Base-by-base conservation (phyloP, 2,113 vertebrate species). In the Notarius lentiginosus region DNA sequence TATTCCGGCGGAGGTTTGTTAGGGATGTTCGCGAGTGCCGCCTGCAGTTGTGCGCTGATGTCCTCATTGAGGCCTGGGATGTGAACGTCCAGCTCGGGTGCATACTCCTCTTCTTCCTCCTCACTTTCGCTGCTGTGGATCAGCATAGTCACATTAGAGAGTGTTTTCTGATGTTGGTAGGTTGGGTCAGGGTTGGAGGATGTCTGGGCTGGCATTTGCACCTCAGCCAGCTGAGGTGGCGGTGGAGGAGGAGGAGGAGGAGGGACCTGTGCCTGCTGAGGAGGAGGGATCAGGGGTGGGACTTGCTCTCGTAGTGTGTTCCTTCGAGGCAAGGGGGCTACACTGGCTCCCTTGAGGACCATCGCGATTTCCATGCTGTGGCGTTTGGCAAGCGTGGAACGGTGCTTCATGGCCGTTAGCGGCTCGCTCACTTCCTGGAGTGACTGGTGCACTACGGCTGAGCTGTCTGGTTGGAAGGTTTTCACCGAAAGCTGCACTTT, bases 121-220 rank as follows among this genome's bases (percentile, higher is more conserved):
- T 99, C 98, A 0, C 97, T 99, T 89, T 99, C 98, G 0, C 98
- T 99, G 92, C 97, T 99, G 92, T 99, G 98, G 91, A 99, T 97
- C 66, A 99, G 94, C 98, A 99, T 98, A 0, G 98, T 99, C 87
- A 97, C 97, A 3, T 98, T 97, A 0, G 98, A 99, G 87, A 97
- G 93, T 0, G 96, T 98, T 94, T 99, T 99, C 92, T 97, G 96
- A 92, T 99, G 98, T 90, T 96, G 97, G 89, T 97, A 99, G 61
- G 91, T 56, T 0, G 90, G 49, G 15, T 84, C 87, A 92, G 7
- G 41, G 85, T 60, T 93, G 92, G 4, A 92, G 87, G 92, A 86
- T 87, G 95, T 94, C 87, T 95, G 96, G 24, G 92, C 20, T 76
- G 91, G 77, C 73, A 92, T 82, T 51, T 93, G 84, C 87, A 91